phyloP scores from a whole-genome alignment of 2,113 vertebrate genomes.

The Cheirogaleus medius region DNA sequence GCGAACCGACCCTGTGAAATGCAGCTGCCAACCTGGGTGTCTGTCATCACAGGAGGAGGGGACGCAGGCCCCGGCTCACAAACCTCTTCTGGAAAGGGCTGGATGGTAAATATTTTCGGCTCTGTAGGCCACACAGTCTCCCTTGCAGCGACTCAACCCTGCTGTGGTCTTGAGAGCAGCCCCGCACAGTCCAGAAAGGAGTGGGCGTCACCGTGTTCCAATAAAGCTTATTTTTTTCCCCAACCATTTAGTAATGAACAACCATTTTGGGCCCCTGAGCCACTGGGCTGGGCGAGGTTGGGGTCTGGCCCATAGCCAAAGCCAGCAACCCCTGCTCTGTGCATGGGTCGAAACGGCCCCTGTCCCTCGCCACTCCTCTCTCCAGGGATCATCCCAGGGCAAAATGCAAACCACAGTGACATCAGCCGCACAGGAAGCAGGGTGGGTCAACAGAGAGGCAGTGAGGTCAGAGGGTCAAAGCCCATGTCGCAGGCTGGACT shows the following conservation, averaged over 20 bases:
- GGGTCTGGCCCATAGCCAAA: fast-evolving
- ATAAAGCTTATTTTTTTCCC: not conserved
- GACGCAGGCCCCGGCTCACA: not conserved
- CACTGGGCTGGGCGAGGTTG: fast-evolving
- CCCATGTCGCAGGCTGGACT: not conserved
- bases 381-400: not conserved
- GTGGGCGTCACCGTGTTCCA: not conserved
- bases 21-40: not conserved
- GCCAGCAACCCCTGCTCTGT: too few species aligned
- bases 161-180: not conserved
- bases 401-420: not conserved
- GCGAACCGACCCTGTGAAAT: not conserved
- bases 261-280: not conserved
- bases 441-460: not conserved
- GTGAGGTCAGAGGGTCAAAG: not conserved
- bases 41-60: not conserved
- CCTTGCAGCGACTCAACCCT: not conserved
- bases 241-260: not conserved
- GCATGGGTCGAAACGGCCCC: too few species aligned
- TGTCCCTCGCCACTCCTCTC: not conserved
- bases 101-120: not conserved
- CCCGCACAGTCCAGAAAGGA: fast-evolving
- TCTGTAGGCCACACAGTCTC: not conserved
- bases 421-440: constrained; percentile 17
- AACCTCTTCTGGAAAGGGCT: not conserved